Base-by-base conservation (phyloP, 2,888 invertebrate species). In the Crossocerus cetratus region DNA sequence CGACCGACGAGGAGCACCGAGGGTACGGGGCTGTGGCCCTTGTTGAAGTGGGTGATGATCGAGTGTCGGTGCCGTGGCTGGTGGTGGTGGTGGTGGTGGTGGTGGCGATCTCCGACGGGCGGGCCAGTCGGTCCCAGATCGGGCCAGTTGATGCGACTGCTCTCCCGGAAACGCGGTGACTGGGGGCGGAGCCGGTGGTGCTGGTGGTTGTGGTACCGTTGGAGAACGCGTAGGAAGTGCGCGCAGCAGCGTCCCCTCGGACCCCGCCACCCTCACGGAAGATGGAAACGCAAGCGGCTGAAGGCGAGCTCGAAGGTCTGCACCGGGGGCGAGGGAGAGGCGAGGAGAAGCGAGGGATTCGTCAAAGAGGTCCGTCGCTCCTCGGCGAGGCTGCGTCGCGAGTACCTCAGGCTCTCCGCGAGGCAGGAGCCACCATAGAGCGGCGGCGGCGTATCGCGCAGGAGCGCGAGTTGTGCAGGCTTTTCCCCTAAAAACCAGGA, bases 351-450 rank as follows among this genome's bases (percentile, higher is more conserved):
- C 20, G n/a, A 8, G 2, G 54, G 21, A 11, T 22, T 13, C 42
- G 42, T 42, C 8, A 61, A 65, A 23, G 55, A 55, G 21, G 43
- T 18, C n/a, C 42, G 69, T 45, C 57, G n/a, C 20, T 53, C 20
- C 1, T 21, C 56, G 59, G 44, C 61, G 14, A 54, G 53, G 11
- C 21, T 43, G 8, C 60, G 70, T 42, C 45, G 23, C 8, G 32
- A 32, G 11, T 32, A 8, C 45, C 55, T 65, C 3, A 45, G 44
- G 20, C 18, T 69, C 3, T 72, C 69, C 43, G 72, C 72, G 53
- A 70, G 77, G 53, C 70, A 80, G 59, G 75, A 80, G 2, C 80
- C 80, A 64, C 80, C 80, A 75, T 80, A 80, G 73, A 22, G 13
- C 14, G 49, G 0, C 3, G 49, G 3, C 16, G 16, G 49, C n/a